Evolutionary conservation across 1,140 invertebrate genomes (phyloP).

Genomic region (Habropoda laboriosa): DNA sequence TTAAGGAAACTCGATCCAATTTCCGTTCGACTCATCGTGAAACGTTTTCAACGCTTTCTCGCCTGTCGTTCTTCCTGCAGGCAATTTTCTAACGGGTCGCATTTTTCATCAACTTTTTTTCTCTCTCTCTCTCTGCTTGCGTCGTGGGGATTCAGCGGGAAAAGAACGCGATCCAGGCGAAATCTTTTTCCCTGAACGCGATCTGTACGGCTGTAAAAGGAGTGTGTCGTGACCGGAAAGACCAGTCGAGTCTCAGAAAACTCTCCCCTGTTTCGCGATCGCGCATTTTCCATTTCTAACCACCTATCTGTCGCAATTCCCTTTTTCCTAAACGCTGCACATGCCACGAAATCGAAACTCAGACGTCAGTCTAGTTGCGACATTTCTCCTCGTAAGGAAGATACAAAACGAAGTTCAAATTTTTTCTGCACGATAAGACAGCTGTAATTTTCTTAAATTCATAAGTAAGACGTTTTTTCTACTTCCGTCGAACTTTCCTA

Average conservation of each 20-base stretch:
- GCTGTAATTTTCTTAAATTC: not conserved
- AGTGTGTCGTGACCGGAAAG: slow-evolving; percentile 54
- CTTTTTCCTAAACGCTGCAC: slow-evolving; percentile 1
- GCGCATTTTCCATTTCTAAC: slow-evolving; percentile 56
- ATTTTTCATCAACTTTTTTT: slow-evolving; percentile 23
- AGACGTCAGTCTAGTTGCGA: not conserved
- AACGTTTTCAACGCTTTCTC: slow-evolving; percentile 61
- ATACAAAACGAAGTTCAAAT: not conserved
- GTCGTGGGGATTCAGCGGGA: not conserved
- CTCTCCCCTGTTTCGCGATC: slow-evolving; percentile 65
- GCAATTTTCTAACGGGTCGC: slow-evolving; percentile 41
- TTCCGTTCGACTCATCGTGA: slow-evolving; percentile 42
- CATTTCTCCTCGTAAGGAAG: not conserved
- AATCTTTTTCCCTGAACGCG: slow-evolving; percentile 65
- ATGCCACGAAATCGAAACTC: not conserved
- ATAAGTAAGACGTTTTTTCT: not conserved
- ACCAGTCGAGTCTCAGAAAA: slow-evolving; percentile 70
- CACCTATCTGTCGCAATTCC: slow-evolving; percentile 51
- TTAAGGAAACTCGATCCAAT: slow-evolving; percentile 48
- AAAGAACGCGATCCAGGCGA: slow-evolving; percentile 35
- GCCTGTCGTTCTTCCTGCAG: slow-evolving; percentile 29
- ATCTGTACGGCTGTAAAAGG: slow-evolving; percentile 61
- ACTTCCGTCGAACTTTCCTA: not conserved
- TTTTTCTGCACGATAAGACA: not conserved
- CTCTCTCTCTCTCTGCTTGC: not conserved